A percentile compares a stretch with the other conserved stretches of the same genome.
Conservation (phyloP, 2,797 vertebrate species). For the Spinus pinus region DNA sequence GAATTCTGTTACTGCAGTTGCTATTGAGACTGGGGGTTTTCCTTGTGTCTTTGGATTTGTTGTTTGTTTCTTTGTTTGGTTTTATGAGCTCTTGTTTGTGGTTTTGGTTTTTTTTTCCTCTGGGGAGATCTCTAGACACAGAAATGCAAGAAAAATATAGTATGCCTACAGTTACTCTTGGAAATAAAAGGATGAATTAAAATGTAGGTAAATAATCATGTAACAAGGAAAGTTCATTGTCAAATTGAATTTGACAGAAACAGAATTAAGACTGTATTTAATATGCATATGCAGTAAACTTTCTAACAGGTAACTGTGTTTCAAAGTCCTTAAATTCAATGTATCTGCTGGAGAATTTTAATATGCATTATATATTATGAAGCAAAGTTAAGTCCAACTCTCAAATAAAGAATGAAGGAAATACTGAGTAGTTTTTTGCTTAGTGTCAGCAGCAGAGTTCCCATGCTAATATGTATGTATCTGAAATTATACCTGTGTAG, state of each 20-base stretch:
- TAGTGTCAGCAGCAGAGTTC: not conserved
- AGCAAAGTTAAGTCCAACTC: not conserved
- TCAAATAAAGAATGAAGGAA: not conserved
- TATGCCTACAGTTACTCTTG: not conserved
- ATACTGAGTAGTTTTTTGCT: not conserved
- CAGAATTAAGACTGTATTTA: not conserved
- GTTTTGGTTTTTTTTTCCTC: not conserved
- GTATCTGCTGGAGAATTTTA: not conserved
- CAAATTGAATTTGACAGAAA: not conserved
- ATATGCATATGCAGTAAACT: not conserved
- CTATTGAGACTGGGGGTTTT: not conserved
- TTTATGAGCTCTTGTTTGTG: not conserved
- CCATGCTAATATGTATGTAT: not conserved
- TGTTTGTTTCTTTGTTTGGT: not conserved
- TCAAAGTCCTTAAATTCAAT: not conserved
- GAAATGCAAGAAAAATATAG: not conserved
- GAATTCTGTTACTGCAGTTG: not conserved
- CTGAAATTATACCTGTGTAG: not conserved
- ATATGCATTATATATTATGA: not conserved
- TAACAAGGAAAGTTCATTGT: not conserved
- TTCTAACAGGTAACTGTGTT: not conserved
- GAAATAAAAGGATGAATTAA: not conserved
- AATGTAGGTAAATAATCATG: not conserved
- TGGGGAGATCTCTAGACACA: not conserved
- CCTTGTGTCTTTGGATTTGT: not conserved